Evolutionary conservation across 2,888 invertebrate species (phyloP).

Genomic region (Pyralis farinalis): DNA sequence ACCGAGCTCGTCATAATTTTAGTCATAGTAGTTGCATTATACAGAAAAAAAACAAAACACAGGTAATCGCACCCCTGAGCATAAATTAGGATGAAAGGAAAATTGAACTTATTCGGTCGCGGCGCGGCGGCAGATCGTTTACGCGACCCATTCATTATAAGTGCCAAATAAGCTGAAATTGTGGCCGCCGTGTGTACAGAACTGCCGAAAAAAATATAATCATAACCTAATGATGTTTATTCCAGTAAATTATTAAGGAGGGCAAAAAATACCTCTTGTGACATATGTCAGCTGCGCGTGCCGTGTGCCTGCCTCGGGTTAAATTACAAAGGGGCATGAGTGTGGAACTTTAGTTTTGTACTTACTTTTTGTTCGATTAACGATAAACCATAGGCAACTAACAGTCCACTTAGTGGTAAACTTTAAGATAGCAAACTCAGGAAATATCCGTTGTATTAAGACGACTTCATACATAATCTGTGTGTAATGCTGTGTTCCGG

Average conservation of each 20-base stretch:
- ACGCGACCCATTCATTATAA: constrained; percentile 22
- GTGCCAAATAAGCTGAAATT: constrained; percentile 23
- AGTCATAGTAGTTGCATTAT: too few species aligned
- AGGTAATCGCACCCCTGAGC: constrained; percentile 5
- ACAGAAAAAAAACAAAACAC: too few species aligned
- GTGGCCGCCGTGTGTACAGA: constrained; percentile 13
- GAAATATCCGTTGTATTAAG: too few species aligned
- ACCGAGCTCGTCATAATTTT: too few species aligned
- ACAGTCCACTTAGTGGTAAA: too few species aligned
- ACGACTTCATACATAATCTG: too few species aligned
- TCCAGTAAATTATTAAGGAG: constrained; percentile 19
- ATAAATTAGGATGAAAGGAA: constrained; percentile 1
- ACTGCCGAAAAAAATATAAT: constrained; percentile 27
- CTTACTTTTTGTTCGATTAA: too few species aligned
- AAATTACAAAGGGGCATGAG: too few species aligned
- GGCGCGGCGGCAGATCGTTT: constrained; percentile 18
- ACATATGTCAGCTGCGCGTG: constrained; percentile 57
- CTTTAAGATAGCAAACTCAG: too few species aligned
- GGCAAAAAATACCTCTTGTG: constrained; percentile 32
- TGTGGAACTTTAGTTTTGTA: too few species aligned
- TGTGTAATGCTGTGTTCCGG: too few species aligned
- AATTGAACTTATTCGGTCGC: constrained; percentile 9
- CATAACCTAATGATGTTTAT: constrained; percentile 25
- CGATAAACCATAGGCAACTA: too few species aligned
- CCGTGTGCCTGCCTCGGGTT: constrained; percentile 32